These are phyloP conservation scores for Hoplodrina ambigua DNA, from an alignment of 2,888 invertebrate genomes.

Conservation along the genomic window DNA sequence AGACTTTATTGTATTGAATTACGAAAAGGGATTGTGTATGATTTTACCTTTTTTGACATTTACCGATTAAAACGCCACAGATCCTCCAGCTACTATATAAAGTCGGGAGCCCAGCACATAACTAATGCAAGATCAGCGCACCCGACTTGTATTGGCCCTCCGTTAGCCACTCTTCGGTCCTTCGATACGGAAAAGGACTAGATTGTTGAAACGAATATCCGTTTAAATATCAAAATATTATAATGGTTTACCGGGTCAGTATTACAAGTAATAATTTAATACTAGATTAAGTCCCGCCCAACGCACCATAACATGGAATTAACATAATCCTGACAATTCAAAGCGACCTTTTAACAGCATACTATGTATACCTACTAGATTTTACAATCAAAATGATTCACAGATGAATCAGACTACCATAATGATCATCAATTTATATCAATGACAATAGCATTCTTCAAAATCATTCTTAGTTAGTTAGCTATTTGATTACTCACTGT, in stretches of 20 bases:
- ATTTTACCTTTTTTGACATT: no score
- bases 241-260: background rate
- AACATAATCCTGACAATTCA: constrained; percentile 7
- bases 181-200: no score
- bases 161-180: no score
- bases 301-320: constrained; percentile 1
- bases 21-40: no score
- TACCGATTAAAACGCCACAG: no score
- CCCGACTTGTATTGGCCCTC: no score
- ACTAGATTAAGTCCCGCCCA: background rate
- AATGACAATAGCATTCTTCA: constrained; percentile 60
- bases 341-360: background rate
- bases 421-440: constrained; percentile 57
- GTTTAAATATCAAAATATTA: background rate
- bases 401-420: constrained; percentile 45
- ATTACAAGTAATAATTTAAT: background rate
- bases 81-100: no score
- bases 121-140: no score
- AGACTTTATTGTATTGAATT: background rate
- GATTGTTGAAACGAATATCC: no score
- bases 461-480: constrained; percentile 25
- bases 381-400: constrained; percentile 32
- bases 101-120: no score
- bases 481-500: constrained; percentile 21
- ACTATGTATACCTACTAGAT: constrained; percentile 3